Evolutionary conservation across 2,797 vertebrate genomes (phyloP).

Genomic region (Pseudomugil tenellus): DNA sequence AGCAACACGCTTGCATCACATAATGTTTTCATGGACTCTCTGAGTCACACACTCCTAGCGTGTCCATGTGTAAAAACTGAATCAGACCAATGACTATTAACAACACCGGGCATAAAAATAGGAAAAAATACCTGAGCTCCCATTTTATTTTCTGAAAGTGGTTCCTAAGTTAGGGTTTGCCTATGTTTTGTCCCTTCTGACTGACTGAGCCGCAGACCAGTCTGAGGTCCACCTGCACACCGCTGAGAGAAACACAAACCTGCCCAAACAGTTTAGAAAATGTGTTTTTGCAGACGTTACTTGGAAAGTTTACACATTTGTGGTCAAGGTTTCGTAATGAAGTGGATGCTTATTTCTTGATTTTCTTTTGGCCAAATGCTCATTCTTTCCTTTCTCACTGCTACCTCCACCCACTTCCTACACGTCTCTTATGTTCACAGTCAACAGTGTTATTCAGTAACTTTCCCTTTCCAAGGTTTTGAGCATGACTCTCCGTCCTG

Average conservation of each 20-base stretch:
- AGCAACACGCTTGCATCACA: conserved; percentile 32
- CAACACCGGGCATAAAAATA: conserved; percentile 48
- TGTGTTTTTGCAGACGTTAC: conserved; percentile 59
- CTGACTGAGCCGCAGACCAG: conserved; percentile 17
- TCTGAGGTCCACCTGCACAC: conserved; percentile 53
- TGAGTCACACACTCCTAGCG: conserved; percentile 61
- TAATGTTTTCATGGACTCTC: conserved; percentile 51
- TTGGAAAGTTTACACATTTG: conserved; percentile 41
- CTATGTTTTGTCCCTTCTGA: conserved; percentile 19
- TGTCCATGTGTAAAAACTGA: conserved; percentile 25
- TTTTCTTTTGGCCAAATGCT: conserved; percentile 18
- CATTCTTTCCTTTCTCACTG: conserved; percentile 30
- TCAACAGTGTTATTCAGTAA: conserved; percentile 10
- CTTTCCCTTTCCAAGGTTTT: conserved; percentile 4
- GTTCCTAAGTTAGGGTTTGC: conserved; percentile 31
- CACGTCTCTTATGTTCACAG: conserved; percentile 12
- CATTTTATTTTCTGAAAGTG: conserved; percentile 7
- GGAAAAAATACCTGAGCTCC: conserved; percentile 21
- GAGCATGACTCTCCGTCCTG: neutral
- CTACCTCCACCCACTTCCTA: conserved; percentile 8
- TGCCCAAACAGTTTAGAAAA: conserved; percentile 32
- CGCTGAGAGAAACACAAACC: conserved; percentile 31
- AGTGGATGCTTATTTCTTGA: conserved; percentile 20
- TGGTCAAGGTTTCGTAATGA: conserved; percentile 37
- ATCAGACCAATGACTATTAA: conserved; percentile 25